Base-by-base conservation (phyloP, 2,797 vertebrate genomes). In the Danio kyathit region DNA sequence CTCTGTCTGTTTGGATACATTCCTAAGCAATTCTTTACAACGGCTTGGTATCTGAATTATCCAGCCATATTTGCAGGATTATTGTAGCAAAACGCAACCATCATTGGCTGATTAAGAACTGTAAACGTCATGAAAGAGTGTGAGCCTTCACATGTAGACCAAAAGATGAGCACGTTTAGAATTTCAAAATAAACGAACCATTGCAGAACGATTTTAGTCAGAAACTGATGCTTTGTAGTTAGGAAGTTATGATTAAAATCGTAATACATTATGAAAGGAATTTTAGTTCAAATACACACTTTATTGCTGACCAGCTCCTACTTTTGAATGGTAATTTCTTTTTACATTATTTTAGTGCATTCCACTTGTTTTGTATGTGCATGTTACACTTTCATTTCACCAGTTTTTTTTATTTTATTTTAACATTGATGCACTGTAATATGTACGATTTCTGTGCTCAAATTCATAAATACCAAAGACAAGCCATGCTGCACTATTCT, bases 401-500 rank as follows among this genome's bases (percentile, higher is more conserved):
- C 21, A 14, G 14, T 48, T 40, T 65, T 21, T n/a, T n/a, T n/a
- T n/a, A n/a, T n/a, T n/a, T 5, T 74, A n/a, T 72, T 64, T 29
- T 21, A 63, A 63, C 51, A 61, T 74, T 46, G 46, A 57, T 57
- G 78, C n/a, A 52, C 51, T 56, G 16, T 19, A 59, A 41, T 21
- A 41, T 66, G 43, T 17, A 2, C 16, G 8, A 13, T 54, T 12
- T 52, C 41, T 1, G 14, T 0, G 7, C 17, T 13, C 69, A 74
- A 44, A 43, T 48, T 11, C 4, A n/a, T 41, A 75, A 59, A 29
- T 44, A 61, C 85, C 85, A 86, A 86, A 86, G 82, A 86, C 48
- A 40, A 16, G 13, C 41, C 6, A 38, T 17, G 56, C 7, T 69
- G 52, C 71, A 75, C 17, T 19, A 6, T 41, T 48, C 60, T 67